Evolutionary conservation across 2,113 vertebrate genomes (phyloP), one percentile per base, ranked within the genome.

Genomic region (Nymphicus hollandicus): DNA sequence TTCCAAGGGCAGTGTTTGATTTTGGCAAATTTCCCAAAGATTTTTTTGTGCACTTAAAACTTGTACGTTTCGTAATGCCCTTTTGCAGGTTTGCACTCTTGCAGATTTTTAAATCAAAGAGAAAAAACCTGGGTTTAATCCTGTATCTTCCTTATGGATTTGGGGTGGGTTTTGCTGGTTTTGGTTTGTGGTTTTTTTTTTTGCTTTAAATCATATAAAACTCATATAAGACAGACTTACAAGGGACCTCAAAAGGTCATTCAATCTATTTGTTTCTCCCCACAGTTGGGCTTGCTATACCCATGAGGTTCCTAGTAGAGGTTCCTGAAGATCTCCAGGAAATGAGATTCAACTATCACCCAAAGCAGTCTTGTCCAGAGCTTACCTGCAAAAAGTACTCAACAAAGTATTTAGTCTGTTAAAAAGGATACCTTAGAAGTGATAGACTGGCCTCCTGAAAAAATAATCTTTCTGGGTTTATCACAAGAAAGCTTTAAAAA

Each of bases 111-210:
- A 50, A 55, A 55, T 5, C 6, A 31, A 74, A 66, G 8, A 44
- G 9, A 13, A 22, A 49, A 56, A 43, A 22, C 1, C 0, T 24
- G 7, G 1, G 0, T 65, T 80, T 83, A 17, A 24, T 61, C 10
- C 7, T 56, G 7, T 17, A 18, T 39, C 13, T 53, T 55, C 24
- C 4, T 47, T 25, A 33, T 7, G 23, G 18, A 55, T 63, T 50
- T 61, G 9, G 22, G 1, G 7, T 15, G 11, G 27, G 5, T 7
- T 35, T 35, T 58, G 29, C 14, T 58, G 33, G 0, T 6, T 52
- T 60, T 12, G 31, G 12, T n/a, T n/a, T 56, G 11, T 56, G 11
- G 11, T 28, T 11, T 18, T 18, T 31, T 5, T 29, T 29, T 10
- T 17, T 52, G 4, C 6, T 89, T 79, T 73, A 39, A 69, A 2